These are phyloP conservation scores for Drosophila monieri DNA, from an alignment of 2,888 invertebrate species.

Conservation along the genomic window DNA sequence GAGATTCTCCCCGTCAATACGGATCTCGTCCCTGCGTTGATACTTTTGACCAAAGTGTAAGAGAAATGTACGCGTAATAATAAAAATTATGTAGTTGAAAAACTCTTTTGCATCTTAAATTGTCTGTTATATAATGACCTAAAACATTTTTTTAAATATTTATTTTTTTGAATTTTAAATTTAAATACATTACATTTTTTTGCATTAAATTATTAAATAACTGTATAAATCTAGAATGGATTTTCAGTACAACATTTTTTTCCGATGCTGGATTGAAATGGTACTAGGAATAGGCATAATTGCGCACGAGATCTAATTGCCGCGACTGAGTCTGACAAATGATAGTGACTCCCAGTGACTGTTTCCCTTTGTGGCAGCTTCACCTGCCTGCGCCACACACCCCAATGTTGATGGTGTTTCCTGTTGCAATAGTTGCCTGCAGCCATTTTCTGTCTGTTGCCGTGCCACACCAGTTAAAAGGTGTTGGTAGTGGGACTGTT, in stretches of 20 bases:
- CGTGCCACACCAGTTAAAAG: conserved; percentile 39
- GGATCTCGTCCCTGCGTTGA: too few relatives aligned
- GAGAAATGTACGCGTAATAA: too few relatives aligned
- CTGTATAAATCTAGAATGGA: too few relatives aligned
- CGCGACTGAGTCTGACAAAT: conserved; percentile 63
- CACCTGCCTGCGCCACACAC: not conserved
- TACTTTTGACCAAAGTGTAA: too few relatives aligned
- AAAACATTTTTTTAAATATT: too few relatives aligned
- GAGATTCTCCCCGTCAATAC: too few relatives aligned
- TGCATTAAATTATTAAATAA: too few relatives aligned
- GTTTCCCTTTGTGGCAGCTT: not conserved
- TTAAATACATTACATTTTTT: too few relatives aligned
- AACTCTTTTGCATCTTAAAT: too few relatives aligned
- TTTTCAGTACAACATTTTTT: not conserved
- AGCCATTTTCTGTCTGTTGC: conserved; percentile 38
- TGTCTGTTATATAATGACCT: too few relatives aligned
- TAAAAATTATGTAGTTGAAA: too few relatives aligned
- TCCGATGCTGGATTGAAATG: conserved; percentile 6
- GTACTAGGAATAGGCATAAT: conserved; percentile 52
- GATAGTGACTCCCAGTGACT: conserved; percentile 46
- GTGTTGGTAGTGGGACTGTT: not conserved
- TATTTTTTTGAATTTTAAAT: too few relatives aligned
- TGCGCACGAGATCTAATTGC: conserved; percentile 66
- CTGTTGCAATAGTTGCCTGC: conserved; percentile 70
- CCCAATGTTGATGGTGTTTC: conserved; percentile 23